Evolutionary conservation across 2,113 vertebrate genomes (phyloP), one percentile per base, ranked within the genome.

Genomic region (Danionella cerebrum): DNA sequence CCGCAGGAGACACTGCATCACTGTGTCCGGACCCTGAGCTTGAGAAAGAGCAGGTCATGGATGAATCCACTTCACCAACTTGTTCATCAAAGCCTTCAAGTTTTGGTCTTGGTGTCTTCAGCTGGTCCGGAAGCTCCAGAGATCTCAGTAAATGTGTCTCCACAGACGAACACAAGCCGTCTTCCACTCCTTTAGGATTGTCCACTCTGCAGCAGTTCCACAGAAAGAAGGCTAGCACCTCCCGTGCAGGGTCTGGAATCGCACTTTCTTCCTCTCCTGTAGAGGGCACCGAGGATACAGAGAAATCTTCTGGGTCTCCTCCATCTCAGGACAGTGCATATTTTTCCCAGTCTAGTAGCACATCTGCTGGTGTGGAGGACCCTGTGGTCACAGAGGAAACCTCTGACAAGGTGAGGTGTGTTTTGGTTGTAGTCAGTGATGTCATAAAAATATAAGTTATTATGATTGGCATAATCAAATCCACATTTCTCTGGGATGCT

Each of bases 141-240:
- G 67, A 67, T 22, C 9, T 14, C 7, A 67, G 21, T 31, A 55
- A 52, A 54, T 10, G 31, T 22, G n/a, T 2, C 35, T 11, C 21
- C 0, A 6, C 42, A 4, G 69, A 77, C 12, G 55, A 1, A 47
- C 52, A 64, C n/a, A 0, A 70, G 4, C 36, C 80, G 44, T 60
- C 3, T 65, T 3, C 47, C 72, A 73, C 24, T 60, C 22, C 71
- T 25, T 54, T 31, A 1, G 70, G 73, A 1, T 35, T 86, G 6
- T 22, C 60, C 0, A 21, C 57, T n/a, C 71, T 92, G 70, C 89
- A 86, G 51, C 84, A 76, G 59, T 91, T 90, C 76, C 80, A 78
- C 2, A 87, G 84, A 41, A 69, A 79, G 35, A 87, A 72, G 47
- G 79, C 80, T 2, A 74, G 42, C 2, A 14, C 52, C 11, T 71